Base-by-base conservation (phyloP, 2,888 invertebrate species). In the Ormyrus labotus region DNA sequence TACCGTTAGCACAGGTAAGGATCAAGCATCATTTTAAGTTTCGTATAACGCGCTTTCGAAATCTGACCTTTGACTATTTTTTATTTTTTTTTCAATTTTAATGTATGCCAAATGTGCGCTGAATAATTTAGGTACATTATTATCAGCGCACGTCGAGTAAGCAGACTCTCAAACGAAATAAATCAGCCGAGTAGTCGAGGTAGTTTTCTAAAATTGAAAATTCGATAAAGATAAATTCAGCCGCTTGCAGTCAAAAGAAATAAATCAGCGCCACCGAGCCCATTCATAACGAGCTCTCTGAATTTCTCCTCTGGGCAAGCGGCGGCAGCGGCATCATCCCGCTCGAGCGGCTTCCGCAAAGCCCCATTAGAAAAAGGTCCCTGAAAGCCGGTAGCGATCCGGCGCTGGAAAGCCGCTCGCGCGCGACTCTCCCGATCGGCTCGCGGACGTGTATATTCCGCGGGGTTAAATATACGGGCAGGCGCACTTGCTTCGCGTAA, bases 1-100 rank as follows among this genome's bases (percentile, higher is more conserved):
- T 90, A 97, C 97, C 80, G 95, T 96, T 92, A 96, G 96, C 91
- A 96, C 96, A 92, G 97, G 97, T 97, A 91, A 95, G 92, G 1
- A 19, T 19, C 19, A 19, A 19, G 19, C 19, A 1, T 19, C 19
- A 19, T 19, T 19, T 19, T 19, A 1, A 1, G 19, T 61, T n/a
- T 10, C 9, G 6, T 19, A 19, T 19, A 1, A 1, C 19, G 19
- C 10, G 6, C 9, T 58, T 13, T 6, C 19, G 19, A 0, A 6
- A 6, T 48, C 9, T 19, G 13, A 79, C 8, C 7, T 50, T 51
- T 50, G 5, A 13, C 13, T 19, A 53, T 48, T 48, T 2, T 70
- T 53, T 47, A 0, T 13, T 19, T 19, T 19, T 19, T 19, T 19
- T 19, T 1, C 19, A 19, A 34, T 34, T 34, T 34, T 34, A 34